phyloP scores from a whole-genome alignment of 2,797 vertebrate genomes.

The Meda fulgida region DNA sequence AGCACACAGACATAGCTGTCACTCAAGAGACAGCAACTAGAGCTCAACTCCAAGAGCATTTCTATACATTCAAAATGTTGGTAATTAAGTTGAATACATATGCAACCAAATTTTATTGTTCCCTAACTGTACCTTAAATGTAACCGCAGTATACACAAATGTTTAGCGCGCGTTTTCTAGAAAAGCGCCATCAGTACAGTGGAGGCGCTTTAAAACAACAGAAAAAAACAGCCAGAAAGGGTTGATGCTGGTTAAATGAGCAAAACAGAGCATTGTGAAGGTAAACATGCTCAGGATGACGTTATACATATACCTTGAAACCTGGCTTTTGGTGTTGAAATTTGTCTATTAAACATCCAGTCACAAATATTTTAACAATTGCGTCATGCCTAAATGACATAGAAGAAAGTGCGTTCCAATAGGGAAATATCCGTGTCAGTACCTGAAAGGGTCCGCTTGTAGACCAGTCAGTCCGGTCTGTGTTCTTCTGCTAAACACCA shows the following conservation, averaged over 20 bases:
- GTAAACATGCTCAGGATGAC: not conserved
- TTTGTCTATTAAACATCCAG: not conserved
- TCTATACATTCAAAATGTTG: constrained; percentile 5
- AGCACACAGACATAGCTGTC: constrained; percentile 74
- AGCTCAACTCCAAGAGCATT: not conserved
- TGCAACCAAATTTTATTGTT: not conserved
- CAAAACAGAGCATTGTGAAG: not conserved
- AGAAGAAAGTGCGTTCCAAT: not conserved
- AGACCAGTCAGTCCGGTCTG: constrained; percentile 52
- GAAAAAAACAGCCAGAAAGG: not conserved
- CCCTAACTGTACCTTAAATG: not conserved
- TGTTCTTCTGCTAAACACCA: constrained; percentile 48
- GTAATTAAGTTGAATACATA: not conserved
- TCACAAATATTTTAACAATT: not conserved
- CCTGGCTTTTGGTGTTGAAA: not conserved
- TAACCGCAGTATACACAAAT: not conserved
- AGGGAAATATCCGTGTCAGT: not conserved
- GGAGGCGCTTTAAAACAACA: not conserved
- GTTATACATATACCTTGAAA: not conserved
- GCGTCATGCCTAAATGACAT: not conserved
- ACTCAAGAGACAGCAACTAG: constrained; percentile 62
- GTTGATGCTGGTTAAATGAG: not conserved
- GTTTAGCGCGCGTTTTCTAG: constrained; percentile 33
- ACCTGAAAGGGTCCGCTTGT: constrained; percentile 30
- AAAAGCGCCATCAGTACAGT: not conserved